phyloP scores from a whole-genome alignment of 2,113 vertebrate species.

The Alectura lathami region DNA sequence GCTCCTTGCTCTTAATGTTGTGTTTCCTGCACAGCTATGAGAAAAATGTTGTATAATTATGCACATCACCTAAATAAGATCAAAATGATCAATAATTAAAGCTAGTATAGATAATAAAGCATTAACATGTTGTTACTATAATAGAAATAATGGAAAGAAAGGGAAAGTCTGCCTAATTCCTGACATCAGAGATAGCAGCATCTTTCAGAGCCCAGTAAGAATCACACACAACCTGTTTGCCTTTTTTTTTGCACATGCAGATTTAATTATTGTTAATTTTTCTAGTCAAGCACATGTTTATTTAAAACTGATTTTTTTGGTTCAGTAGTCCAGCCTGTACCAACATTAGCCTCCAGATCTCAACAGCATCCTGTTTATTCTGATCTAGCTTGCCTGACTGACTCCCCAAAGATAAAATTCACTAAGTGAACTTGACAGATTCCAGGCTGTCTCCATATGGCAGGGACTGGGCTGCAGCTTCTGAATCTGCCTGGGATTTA shows the following conservation, averaged over 20 bases:
- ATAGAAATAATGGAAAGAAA: neutral
- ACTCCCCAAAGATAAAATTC: constrained; percentile 82
- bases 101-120: neutral
- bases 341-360: constrained; percentile 77
- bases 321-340: constrained; percentile 68
- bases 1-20: neutral
- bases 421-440: constrained; percentile 88
- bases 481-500: constrained; percentile 70
- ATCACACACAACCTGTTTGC: neutral
- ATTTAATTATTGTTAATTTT: constrained; percentile 67
- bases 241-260: constrained; percentile 11
- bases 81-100: neutral
- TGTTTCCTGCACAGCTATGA: neutral
- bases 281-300: constrained; percentile 49
- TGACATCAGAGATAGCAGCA: neutral
- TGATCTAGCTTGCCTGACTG: constrained; percentile 78
- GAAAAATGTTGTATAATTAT: neutral
- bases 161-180: neutral
- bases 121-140: neutral
- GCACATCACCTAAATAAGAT: neutral
- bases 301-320: constrained; percentile 57
- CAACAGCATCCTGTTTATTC: constrained; percentile 76
- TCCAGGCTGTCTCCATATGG: constrained; percentile 87
- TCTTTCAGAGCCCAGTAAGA: neutral
- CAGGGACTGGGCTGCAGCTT: constrained; percentile 71